Evolutionary conservation across 2,797 vertebrate species (phyloP).

Genomic region (Graptemys geographica): DNA sequence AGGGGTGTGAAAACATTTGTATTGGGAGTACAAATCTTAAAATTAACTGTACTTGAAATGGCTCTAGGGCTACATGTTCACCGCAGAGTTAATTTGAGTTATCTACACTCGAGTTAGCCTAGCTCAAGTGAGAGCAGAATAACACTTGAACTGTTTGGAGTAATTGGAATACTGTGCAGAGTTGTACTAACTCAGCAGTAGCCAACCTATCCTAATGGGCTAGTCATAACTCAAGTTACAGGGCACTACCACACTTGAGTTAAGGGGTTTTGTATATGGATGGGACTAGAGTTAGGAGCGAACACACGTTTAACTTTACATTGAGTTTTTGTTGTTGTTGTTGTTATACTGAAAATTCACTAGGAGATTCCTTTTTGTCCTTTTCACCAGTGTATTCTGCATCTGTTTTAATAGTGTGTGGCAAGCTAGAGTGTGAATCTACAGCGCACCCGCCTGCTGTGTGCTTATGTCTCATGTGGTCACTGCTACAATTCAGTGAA

Average conservation of each 20-base stretch:
- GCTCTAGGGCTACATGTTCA: background rate
- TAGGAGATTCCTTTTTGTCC: background rate
- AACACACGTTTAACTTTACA: rapidly evolving
- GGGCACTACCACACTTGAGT: background rate
- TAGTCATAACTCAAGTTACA: background rate
- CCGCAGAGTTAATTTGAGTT: rapidly evolving
- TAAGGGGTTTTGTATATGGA: background rate
- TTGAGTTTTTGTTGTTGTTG: background rate
- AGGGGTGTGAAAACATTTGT: background rate
- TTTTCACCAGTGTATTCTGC: background rate
- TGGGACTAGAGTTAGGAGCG: background rate
- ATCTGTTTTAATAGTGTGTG: background rate
- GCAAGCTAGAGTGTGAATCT: background rate
- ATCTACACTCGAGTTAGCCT: background rate
- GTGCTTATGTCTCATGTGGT: background rate
- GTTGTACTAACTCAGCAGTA: background rate
- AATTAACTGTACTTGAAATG: background rate
- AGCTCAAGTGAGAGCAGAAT: background rate
- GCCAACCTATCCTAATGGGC: background rate
- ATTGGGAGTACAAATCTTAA: background rate
- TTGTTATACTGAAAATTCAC: background rate
- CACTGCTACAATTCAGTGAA: background rate
- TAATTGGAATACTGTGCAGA: background rate
- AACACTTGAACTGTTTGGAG: background rate
- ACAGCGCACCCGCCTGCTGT: background rate